Evolutionary conservation across 2,888 invertebrate species (phyloP), one percentile per base, ranked within the genome.

Genomic region (Oeneis ivallda): DNA sequence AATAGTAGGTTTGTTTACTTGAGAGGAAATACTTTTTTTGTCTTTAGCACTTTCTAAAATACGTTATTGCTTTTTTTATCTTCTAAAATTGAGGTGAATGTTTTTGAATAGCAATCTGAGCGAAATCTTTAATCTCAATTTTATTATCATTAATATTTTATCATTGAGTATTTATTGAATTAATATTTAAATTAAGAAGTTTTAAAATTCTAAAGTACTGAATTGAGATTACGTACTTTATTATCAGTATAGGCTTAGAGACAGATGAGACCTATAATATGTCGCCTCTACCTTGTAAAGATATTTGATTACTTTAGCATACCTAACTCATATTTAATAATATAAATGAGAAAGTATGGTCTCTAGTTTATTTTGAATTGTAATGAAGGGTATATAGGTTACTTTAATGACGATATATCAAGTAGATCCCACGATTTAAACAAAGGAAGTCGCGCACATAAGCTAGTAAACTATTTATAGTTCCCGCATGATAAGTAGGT

Each of bases 31-130:
- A 32, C 32, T 57, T 57, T 57, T 56, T 57, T 66, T 57, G 43
- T 58, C 66, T 39, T 58, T 61, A 64, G 41, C 49, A 52, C 70
- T 70, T 70, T 70, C 70, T 70, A 69, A 67, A 67, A 67, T 64
- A 37, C 37, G 59, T 50, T 63, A 26, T 37, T 63, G 49, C 62
- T 64, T 63, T 63, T 26, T 59, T 49, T 64, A 43, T 53, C 58
- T 34, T 58, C 47, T 47, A 15, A 47, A 34, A 58, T 58, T 58
- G 45, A 47, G 47, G 47, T 58, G 58, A 58, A 58, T 47, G 47
- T 47, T 58, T 47, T 15, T 10, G 34, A 58, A 58, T 45, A 15
- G 15, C 32, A 45, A 47, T 58, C 45, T 32, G 15, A 9, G 8
- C 43, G 43, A 43, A 57, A 57, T 57, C 58, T 58, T 58, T 32